Percentiles rank a stretch among this genome's conserved stretches.
These are phyloP conservation scores for Cylindroiulus punctatus DNA, from an alignment of 2,888 invertebrate genomes.

Conservation along the genomic window DNA sequence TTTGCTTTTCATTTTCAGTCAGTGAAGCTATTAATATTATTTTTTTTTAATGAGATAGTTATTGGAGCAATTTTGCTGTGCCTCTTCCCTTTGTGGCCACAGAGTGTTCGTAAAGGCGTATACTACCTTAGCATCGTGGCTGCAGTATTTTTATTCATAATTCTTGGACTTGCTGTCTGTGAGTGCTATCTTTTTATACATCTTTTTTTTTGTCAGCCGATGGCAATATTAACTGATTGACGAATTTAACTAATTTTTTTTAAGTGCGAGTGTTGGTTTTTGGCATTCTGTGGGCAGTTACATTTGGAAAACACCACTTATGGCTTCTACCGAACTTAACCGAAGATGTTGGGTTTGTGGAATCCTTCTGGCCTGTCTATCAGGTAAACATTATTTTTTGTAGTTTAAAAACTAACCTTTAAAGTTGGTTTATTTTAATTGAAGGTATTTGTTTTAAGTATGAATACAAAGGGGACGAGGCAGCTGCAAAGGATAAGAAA, in stretches of 20 bases:
- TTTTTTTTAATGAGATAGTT: conserved; percentile 70
- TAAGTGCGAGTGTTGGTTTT: conserved; percentile 87
- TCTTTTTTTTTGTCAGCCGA: conserved; percentile 25
- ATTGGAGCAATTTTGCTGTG: conserved; percentile 94
- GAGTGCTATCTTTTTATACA: conserved; percentile 62
- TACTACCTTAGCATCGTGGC: conserved; percentile 96
- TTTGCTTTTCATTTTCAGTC: neutral
- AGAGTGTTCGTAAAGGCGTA: conserved; percentile 89
- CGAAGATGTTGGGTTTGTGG: conserved; percentile 98
- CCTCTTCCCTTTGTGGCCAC: conserved; percentile 99
- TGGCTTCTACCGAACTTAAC: conserved; percentile 99
- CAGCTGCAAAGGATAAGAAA: conserved; percentile 57
- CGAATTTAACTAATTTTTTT: conserved; percentile 26
- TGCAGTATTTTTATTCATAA: conserved; percentile 92
- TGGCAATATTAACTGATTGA: neutral
- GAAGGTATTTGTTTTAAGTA: conserved; percentile 71
- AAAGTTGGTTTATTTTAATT: neutral
- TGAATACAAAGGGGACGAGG: conserved; percentile 72
- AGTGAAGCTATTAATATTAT: neutral
- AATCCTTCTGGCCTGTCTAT: conserved; percentile 97
- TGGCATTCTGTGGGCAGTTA: conserved; percentile 86
- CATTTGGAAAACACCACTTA: conserved; percentile 89
- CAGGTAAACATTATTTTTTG: conserved; percentile 71
- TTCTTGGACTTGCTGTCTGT: conserved; percentile 85
- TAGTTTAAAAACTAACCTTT: neutral